Conservation (phyloP, 2,113 vertebrate genomes). For the Bothrops jararaca region DNA sequence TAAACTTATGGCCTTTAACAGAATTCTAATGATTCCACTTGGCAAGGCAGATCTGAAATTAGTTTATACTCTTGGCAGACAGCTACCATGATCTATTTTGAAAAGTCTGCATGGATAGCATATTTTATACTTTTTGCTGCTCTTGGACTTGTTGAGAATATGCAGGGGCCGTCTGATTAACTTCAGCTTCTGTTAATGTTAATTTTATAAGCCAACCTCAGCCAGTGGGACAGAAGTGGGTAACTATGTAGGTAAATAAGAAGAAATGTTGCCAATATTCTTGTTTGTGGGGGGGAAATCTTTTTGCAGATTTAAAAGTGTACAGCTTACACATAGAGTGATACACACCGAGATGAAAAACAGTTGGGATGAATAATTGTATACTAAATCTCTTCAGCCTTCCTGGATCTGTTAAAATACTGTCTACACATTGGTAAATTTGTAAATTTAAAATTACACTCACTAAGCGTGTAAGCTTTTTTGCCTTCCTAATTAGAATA, state of each 20-base stretch:
- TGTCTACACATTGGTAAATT: conserved; percentile 50
- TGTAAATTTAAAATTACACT: conserved; percentile 51
- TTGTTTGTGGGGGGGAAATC: fast-evolving
- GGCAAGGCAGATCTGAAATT: conserved; percentile 66
- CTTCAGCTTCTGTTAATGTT: background rate
- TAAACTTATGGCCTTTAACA: conserved; percentile 65
- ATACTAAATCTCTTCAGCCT: conserved; percentile 50
- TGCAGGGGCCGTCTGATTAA: background rate
- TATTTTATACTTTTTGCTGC: conserved; percentile 49
- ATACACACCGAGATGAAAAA: background rate
- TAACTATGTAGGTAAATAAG: background rate
- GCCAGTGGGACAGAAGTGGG: background rate
- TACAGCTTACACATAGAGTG: background rate
- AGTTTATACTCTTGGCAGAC: conserved; percentile 66
- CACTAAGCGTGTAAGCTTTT: conserved; percentile 33
- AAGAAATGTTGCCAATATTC: background rate
- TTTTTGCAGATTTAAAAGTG: background rate
- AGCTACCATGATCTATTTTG: conserved; percentile 66
- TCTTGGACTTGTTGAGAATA: conserved; percentile 34
- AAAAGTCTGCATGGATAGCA: conserved; percentile 58
- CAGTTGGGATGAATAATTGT: conserved; percentile 22
- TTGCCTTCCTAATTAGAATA: conserved; percentile 54
- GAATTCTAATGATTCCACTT: conserved; percentile 71
- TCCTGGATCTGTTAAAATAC: conserved; percentile 54
- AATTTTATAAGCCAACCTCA: background rate